Evolutionary conservation across 2,113 vertebrate species (phyloP).

Genomic region (Carassius gibelio): DNA sequence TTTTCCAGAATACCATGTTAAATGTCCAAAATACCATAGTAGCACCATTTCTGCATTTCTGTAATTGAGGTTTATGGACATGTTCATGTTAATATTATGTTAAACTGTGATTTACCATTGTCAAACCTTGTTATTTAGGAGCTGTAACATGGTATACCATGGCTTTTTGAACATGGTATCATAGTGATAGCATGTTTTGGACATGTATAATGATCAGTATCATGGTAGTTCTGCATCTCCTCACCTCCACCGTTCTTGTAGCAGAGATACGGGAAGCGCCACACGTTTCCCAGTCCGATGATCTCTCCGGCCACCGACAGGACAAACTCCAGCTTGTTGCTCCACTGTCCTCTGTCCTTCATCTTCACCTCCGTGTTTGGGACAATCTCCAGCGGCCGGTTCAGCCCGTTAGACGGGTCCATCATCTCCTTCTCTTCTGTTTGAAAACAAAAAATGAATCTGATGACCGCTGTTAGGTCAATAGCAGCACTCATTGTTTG

Average conservation of each 20-base stretch:
- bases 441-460: neutral
- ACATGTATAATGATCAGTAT: neutral
- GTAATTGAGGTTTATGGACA: neutral
- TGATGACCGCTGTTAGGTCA: neutral
- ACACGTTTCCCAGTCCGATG: constrained; percentile 92
- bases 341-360: constrained; percentile 88
- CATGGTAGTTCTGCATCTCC: constrained; percentile 42
- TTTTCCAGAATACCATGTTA: neutral
- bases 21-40: neutral
- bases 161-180: neutral
- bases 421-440: constrained; percentile 61
- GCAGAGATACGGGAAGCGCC: constrained; percentile 97
- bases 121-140: neutral
- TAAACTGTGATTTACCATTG: neutral
- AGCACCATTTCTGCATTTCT: neutral
- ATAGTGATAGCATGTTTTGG: neutral
- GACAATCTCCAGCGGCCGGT: constrained; percentile 66
- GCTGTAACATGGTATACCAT: neutral
- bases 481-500: neutral
- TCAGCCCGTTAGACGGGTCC: constrained; percentile 68
- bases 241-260: constrained; percentile 97
- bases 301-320: constrained; percentile 94
- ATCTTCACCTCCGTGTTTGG: constrained; percentile 71
- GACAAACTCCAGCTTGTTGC: constrained; percentile 92
- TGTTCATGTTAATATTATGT: neutral